Base-by-base conservation (phyloP, 23 tunicate genomes). In the Diplosoma virens region DNA sequence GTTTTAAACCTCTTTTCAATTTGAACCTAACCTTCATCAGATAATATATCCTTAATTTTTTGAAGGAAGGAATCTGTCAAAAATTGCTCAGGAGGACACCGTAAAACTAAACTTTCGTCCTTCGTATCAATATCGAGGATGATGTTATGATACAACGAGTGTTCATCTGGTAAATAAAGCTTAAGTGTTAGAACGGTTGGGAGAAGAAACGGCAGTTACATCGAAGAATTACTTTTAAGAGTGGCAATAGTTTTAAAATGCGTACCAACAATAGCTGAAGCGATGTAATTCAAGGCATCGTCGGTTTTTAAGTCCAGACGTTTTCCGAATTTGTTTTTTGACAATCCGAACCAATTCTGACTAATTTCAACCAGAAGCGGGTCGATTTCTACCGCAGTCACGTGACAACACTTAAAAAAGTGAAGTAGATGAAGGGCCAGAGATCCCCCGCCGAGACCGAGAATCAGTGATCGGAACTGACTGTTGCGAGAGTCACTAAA, bases 371-470 rank as follows among this genome's bases (percentile, higher is more conserved):
- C 80, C 67, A 93, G 32, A 0, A 9, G 87, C 31, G 81, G 70
- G 35, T 93, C 98, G 30, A 85, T 50, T 23, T 93, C 98, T 1
- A 93, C 80, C 0, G 93, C 86, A 47, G 88, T 78, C 4, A 89
- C 47, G 55, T 78, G 76, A 45, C 88, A 78, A 33, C 78, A 59
- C 14, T 33, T 32, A 66, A 82, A 89, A 33, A n/a, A 35, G 64
- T 89, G 84, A 21, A 77, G 58, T n/a, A 86, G 73, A 59, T 73
- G 74, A 0, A 60, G 25, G 3, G 80, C 35, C 30, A 93, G 18
- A 0, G 87, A 21, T 25, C 98, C 98, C 3, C 93, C 98, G 0
- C 93, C 98, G 34, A 93, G 73, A 0, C 93, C 98, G 14, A 93
- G 35, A 14, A 79, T 23, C 61, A 93, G 59, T 16, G 76, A 70